Evolutionary conservation across 2,888 invertebrate species (phyloP), one percentile per base, ranked within the genome.

Genomic region (Hoplodrina blanda): DNA sequence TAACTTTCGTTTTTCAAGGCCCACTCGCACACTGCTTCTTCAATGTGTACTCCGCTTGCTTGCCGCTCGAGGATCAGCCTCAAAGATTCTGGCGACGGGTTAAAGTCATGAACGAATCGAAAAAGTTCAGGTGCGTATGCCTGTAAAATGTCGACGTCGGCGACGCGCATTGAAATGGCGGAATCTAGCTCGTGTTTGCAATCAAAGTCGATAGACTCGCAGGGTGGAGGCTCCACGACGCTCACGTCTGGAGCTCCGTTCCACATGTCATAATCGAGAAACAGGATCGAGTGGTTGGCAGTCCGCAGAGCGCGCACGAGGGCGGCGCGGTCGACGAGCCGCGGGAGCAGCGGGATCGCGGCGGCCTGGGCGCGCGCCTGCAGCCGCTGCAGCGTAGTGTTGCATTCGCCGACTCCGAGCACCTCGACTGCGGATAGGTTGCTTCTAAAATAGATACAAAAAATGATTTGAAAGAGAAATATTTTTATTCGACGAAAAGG

Each of bases 221-320:
- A 83, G 4, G 71, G 77, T 0, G 80, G 80, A 37, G 75, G 62
- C 30, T 80, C 78, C 30, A 80, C 73, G 5, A 13, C 19, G 7
- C 30, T 56, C 0, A 83, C 67, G n/a, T n/a, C 10, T 1, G 20
- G 4, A 2, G 13, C 20, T 8, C 10, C 52, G 1, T 41, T 0
- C 85, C 85, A 84, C 33, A 84, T 76, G 46, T 84, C 83, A 20
- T 69, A 84, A 49, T 84, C 83, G 3, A 83, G 17, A 41, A 80
- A 83, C 19, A 83, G 54, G 33, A 83, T 78, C 8, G 83, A 83
- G 37, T 46, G 44, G 37, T 76, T 60, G 6, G 54, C 54, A 30
- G 20, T 15, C 0, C 41, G 15, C 30, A 77, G 7, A 0, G 13
- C 15, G 55, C 1, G 15, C 37, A 65, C 0, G 19, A 79, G 50